These are phyloP conservation scores for Vollenhovia emeryi DNA, from an alignment of 1,140 invertebrate species.

Conservation along the genomic window DNA sequence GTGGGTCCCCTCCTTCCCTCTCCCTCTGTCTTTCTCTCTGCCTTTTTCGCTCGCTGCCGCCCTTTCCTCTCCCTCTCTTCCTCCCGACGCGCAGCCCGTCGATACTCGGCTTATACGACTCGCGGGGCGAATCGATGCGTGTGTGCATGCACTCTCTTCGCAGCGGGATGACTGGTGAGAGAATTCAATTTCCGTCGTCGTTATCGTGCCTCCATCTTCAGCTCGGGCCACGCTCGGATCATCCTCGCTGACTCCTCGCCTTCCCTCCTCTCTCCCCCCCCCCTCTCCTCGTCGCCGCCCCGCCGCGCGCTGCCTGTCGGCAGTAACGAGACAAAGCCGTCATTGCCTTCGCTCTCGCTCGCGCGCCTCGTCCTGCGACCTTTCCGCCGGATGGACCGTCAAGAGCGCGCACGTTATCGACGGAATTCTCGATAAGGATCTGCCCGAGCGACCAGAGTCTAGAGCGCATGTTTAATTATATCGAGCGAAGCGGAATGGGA, in stretches of 20 bases:
- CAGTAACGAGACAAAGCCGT: constrained; percentile 59
- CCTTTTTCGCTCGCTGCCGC: constrained; percentile 57
- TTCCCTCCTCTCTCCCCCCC: constrained; percentile 63
- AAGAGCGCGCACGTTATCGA: constrained; percentile 11
- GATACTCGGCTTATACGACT: constrained; percentile 71
- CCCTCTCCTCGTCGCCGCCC: constrained; percentile 17
- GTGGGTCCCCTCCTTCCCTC: constrained; percentile 27
- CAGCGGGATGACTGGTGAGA: constrained; percentile 82
- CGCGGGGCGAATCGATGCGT: constrained; percentile 71
- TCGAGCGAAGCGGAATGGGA: constrained; percentile 17
- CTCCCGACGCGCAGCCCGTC: constrained; percentile 63
- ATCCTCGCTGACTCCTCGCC: constrained; percentile 68
- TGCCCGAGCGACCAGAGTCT: neutral
- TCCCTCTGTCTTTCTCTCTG: constrained; percentile 65
- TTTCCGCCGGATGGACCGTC: constrained; percentile 30
- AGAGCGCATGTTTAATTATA: constrained; percentile 48
- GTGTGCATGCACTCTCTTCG: constrained; percentile 75
- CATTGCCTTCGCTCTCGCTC: constrained; percentile 48
- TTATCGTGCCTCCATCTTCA: constrained; percentile 82
- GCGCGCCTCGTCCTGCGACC: constrained; percentile 43
- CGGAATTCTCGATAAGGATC: constrained; percentile 44
- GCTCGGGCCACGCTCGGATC: constrained; percentile 63
- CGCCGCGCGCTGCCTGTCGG: constrained; percentile 23
- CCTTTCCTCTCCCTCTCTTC: constrained; percentile 34
- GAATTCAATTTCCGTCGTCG: constrained; percentile 84